phyloP scores from a whole-genome alignment of 1,140 invertebrate species.

The Calosoma granatense region DNA sequence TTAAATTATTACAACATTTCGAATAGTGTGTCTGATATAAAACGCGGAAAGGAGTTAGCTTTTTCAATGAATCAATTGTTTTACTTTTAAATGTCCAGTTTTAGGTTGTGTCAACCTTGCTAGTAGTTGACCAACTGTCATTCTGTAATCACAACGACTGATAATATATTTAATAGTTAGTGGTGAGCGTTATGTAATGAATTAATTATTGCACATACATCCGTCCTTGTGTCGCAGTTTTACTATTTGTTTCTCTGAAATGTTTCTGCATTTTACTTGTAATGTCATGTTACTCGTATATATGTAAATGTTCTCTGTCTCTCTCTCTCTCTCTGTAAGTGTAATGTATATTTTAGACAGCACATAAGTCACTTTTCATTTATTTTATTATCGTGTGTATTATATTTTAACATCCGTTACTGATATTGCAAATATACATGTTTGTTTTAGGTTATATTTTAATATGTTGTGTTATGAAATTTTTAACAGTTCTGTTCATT shows the following conservation, averaged over 20 bases:
- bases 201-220: not conserved
- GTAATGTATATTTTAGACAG: not conserved
- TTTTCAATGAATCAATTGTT: not conserved
- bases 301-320: not conserved
- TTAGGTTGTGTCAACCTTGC: not conserved
- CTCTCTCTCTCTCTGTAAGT: too few relatives aligned
- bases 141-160: conserved; percentile 5
- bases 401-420: not conserved
- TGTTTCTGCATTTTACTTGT: not conserved
- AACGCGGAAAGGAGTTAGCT: not conserved
- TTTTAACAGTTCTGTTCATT: not conserved
- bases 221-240: not conserved
- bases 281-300: not conserved
- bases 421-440: not conserved
- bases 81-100: not conserved
- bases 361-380: not conserved
- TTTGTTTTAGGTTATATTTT: not conserved
- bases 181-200: not conserved
- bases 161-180: conserved; percentile 2
- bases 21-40: not conserved
- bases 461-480: not conserved
- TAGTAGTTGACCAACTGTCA: not conserved
- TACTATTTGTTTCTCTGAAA: not conserved
- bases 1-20: not conserved
- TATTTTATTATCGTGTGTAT: not conserved